These are phyloP conservation scores for Epinotia brunnichana DNA, from an alignment of 2,888 invertebrate genomes.

Conservation along the genomic window DNA sequence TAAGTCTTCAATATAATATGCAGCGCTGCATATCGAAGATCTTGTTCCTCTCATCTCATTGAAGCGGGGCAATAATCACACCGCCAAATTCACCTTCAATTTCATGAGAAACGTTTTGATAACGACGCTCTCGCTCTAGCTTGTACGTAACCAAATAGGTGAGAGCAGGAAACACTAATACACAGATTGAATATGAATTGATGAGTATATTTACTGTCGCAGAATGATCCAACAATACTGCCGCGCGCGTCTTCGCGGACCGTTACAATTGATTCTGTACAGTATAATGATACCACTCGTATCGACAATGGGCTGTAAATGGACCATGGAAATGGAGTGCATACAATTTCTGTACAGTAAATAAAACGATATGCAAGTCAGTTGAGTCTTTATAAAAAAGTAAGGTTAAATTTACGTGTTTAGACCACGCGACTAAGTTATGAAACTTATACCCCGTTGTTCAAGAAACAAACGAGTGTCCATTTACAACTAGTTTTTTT, in stretches of 20 bases:
- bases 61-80: not conserved
- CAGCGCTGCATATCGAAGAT: constrained; percentile 5
- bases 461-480: not conserved
- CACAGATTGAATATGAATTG: not conserved
- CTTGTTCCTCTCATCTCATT: constrained; percentile 14
- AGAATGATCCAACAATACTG: constrained; percentile 6
- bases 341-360: not conserved
- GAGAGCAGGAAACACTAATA: not conserved
- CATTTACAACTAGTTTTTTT: not conserved
- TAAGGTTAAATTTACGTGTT: not conserved
- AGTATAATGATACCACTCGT: constrained; percentile 19
- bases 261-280: constrained; percentile 24
- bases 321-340: constrained; percentile 4
- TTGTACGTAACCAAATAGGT: not conserved
- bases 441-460: not conserved
- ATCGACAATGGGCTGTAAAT: constrained; percentile 4
- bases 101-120: not conserved
- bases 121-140: not conserved
- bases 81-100: not conserved
- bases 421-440: not conserved
- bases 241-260: constrained; percentile 16
- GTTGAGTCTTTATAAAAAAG: not conserved
- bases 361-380: not conserved
- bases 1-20: not conserved
- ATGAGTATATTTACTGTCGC: not conserved